Base-by-base conservation (phyloP, 1,140 invertebrate species). In the Colletes gigas region DNA sequence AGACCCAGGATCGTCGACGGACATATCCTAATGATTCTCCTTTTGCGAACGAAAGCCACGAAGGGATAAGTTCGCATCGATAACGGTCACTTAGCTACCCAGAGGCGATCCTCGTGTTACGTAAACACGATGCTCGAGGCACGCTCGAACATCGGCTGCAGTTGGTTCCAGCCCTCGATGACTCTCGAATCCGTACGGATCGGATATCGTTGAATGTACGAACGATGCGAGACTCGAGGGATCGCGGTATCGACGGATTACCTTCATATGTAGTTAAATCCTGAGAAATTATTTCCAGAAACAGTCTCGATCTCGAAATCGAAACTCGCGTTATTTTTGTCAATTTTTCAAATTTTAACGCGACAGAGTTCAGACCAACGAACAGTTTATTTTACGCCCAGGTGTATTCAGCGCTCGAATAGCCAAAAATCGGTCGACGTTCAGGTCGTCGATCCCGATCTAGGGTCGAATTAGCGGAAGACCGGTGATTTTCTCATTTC, bases 21-120 rank as follows among this genome's bases (percentile, higher is more conserved):
- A 30, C 8, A 62, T n/a, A n/a, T 62, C 47, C 17, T 77, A 69
- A 77, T 63, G 73, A 77, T 54, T 50, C 47, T 59, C 21, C 39
- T 5, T 47, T 39, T 71, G 30, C 54, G 54, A 14, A 52, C 9
- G 30, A 78, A 78, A 52, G 15, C 54, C 52, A 63, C 41, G 63
- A 74, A 57, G 55, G 30, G 68, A 69, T 39, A 52, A 74, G 68
- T 71, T 55, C 30, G 47, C 63, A 69, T 78, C 71, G 60, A 67
- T 52, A 17, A 19, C 41, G 15, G 41, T 60, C 17, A 19, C 7
- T 60, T 8, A 12, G 10, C 39, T 19, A 47, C 1, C n/a, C 39
- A 7, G 12, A 15, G 10, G 10, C 4, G 9, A 7, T n/a, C 17
- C 44, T 17, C n/a, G 54, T 57, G 14, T 70, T 41, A 19, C 30